Base-by-base conservation (phyloP, 2,888 invertebrate species). In the Lycaena phlaeas region DNA sequence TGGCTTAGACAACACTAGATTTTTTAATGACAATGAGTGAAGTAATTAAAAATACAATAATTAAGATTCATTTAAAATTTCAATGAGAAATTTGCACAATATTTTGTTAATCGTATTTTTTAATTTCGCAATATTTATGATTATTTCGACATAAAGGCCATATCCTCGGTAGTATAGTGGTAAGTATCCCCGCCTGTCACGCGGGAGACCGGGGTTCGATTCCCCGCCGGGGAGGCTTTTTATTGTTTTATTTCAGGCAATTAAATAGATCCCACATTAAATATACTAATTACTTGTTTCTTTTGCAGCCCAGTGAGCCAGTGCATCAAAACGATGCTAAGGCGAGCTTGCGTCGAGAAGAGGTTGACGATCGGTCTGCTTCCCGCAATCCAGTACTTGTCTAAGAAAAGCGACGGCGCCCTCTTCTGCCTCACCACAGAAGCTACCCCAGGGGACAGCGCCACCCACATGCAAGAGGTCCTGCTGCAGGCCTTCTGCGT, bases 381-480 rank as follows among this genome's bases (percentile, higher is more conserved):
- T 31, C 89, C 90, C 1, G 88, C 89, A 7, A 82, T 90, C 22
- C 82, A 87, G 51, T 85, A 85, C 43, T 64, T 90, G 43, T 88
- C 90, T 3, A 84, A 85, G 43, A 78, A 81, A 51, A 78, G 84
- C 34, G 87, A 88, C 43, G 88, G 89, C 4, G 89, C 90, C 0
- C 81, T 91, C 0, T 88, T 91, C 59, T 92, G 92, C 57, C 70
- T 92, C 29, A 86, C 92, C 11, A 89, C 91, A 1, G 88, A 88
- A 40, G 88, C 90, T 14, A 77, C 87, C 36, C 88, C 87, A 26
- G 91, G 90, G 3, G 92, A 93, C 66, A 89, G 91, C 17, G 90
- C 91, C 3, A 90, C 90, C 4, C 92, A 92, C 60, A 91, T 93
- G 86, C 92, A 92, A 57, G 90, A 91, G 60, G 92, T 92, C 3